A percentile compares a stretch with the other conserved stretches of the same genome.
Conservation (phyloP, 2,888 invertebrate genomes). For the Caenorhabditis becei region DNA sequence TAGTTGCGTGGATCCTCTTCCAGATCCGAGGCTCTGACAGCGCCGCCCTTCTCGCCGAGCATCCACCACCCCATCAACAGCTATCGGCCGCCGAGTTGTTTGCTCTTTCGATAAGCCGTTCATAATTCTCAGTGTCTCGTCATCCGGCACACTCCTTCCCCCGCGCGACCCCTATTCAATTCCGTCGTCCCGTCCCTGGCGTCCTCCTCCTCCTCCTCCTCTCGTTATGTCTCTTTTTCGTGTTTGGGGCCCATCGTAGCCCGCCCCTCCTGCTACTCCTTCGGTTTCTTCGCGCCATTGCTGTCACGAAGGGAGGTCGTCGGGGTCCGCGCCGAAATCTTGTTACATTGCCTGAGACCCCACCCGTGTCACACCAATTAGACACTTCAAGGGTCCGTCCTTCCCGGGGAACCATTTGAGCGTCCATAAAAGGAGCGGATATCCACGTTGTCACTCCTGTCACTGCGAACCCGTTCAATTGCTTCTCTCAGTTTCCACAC, state of each 20-base stretch:
- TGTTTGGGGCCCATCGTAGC: conserved; percentile 40
- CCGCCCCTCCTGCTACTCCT: conserved; percentile 43
- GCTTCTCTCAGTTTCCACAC: conserved; percentile 47
- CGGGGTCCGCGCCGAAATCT: conserved; percentile 40
- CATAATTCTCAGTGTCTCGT: conserved; percentile 52
- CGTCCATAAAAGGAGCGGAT: conserved; percentile 1
- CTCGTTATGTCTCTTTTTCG: conserved; percentile 54
- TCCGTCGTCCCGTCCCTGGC: conserved; percentile 37
- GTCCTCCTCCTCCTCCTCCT: too few species aligned
- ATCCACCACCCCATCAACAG: conserved; percentile 35
- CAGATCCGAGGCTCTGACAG: conserved; percentile 3
- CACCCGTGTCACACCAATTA: conserved; percentile 59
- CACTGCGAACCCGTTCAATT: conserved; percentile 54
- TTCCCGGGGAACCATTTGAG: conserved; percentile 26
- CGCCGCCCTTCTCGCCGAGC: conserved; percentile 23
- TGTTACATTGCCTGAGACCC: conserved; percentile 51
- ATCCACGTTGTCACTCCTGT: conserved; percentile 53
- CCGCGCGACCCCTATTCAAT: conserved; percentile 54
- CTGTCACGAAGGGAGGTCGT: conserved; percentile 23
- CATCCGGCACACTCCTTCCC: conserved; percentile 41
- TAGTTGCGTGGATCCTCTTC: not conserved
- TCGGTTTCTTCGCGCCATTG: conserved; percentile 48
- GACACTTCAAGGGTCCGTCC: conserved; percentile 31
- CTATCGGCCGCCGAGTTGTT: conserved; percentile 37
- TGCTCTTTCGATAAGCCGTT: conserved; percentile 62